Evolutionary conservation across 2,888 invertebrate species (phyloP).

Genomic region (Limnephilus rhombicus): DNA sequence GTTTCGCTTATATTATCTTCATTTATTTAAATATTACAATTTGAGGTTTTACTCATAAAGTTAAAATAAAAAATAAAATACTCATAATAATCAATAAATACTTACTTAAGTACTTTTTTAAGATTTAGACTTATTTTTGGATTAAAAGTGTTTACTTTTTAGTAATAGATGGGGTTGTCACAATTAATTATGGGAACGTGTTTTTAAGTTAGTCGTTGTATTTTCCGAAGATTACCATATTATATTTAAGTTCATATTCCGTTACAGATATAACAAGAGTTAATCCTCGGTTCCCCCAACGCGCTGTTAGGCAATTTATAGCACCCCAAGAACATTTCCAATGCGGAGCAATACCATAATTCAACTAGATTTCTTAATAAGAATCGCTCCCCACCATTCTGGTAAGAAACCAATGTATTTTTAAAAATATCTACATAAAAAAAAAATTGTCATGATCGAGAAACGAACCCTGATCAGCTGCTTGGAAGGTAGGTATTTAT

Average conservation of each 20-base stretch:
- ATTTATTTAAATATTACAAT: too few species aligned
- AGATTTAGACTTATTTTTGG: neutral
- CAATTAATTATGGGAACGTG: conserved; percentile 21
- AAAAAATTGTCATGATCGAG: too few species aligned
- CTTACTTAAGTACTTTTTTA: too few species aligned
- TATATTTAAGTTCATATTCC: neutral
- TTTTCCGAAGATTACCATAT: conserved; percentile 20
- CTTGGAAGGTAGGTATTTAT: too few species aligned
- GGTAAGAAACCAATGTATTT: neutral
- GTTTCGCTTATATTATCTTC: too few species aligned
- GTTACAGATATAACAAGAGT: conserved; percentile 39
- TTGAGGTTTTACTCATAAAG: too few species aligned
- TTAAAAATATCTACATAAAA: too few species aligned
- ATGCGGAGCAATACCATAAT: conserved; percentile 36
- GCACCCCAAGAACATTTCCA: conserved; percentile 28
- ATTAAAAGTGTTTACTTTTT: neutral
- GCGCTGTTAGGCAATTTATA: conserved; percentile 45
- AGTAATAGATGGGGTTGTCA: neutral
- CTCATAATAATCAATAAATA: too few species aligned
- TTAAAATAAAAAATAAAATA: too few species aligned
- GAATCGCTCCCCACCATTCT: neutral
- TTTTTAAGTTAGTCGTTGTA: neutral
- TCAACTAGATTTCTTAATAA: conserved; percentile 55
- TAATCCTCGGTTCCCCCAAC: conserved; percentile 26
- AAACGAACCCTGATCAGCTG: too few species aligned